These are phyloP conservation scores for Stegostoma tigrinum DNA, from an alignment of 2,113 vertebrate species.

Conservation along the genomic window DNA sequence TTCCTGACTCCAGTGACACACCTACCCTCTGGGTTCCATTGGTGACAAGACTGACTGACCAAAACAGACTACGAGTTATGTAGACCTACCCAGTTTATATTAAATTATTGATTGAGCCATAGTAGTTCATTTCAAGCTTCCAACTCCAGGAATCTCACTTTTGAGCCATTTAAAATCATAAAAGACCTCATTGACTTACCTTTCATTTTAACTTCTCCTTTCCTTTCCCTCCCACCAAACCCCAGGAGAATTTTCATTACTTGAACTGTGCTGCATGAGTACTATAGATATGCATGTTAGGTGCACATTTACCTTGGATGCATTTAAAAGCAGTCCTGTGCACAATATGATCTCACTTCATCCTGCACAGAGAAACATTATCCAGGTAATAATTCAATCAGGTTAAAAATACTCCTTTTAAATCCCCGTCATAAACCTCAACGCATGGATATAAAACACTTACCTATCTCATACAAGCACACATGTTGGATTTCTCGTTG, in stretches of 20 bases:
- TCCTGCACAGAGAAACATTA: neutral
- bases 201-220: neutral
- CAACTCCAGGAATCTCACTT: neutral
- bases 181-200: neutral
- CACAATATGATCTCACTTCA: neutral
- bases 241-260: neutral
- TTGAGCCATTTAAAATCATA: neutral
- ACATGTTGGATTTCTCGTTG: conserved; percentile 98
- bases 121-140: neutral
- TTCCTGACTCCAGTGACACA: neutral
- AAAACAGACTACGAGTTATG: neutral
- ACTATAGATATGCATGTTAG: neutral
- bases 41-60: neutral
- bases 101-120: neutral
- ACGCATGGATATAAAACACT: conserved; percentile 37
- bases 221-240: neutral
- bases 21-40: neutral
- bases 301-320: neutral
- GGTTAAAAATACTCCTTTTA: neutral
- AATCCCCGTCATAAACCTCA: neutral
- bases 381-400: conserved; percentile 13
- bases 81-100: neutral
- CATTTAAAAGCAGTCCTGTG: neutral
- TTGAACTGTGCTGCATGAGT: neutral
- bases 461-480: conserved; percentile 98